Percentiles rank a stretch among this genome's conserved stretches.
Conservation (phyloP, 2,113 vertebrate genomes). For the Sylvia atricapilla region DNA sequence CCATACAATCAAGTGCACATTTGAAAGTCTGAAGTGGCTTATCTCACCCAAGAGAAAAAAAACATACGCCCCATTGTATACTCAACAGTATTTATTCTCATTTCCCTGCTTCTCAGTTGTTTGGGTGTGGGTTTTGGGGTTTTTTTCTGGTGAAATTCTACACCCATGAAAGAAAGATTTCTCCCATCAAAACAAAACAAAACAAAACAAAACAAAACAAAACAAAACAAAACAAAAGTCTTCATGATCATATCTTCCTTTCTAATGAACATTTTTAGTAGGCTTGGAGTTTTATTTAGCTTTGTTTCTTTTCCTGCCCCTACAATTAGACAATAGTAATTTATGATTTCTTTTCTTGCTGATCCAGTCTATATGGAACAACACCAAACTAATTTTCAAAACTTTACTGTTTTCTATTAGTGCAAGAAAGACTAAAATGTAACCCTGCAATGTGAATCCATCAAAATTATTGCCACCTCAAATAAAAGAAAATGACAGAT, state of each 20-base stretch:
- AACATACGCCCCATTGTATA: not conserved
- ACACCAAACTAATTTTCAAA: not conserved
- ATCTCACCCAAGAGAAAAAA: not conserved
- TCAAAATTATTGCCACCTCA: constrained; percentile 6
- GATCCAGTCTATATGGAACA: not conserved
- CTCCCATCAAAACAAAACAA: not conserved
- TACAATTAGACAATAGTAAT: not conserved
- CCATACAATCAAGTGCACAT: not conserved
- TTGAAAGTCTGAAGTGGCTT: not conserved
- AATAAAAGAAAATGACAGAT: constrained; percentile 29
- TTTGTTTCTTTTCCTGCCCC: not conserved
- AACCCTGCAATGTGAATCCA: constrained; percentile 6
- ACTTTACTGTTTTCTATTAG: not conserved
- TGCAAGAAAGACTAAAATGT: not conserved
- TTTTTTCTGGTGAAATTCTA: not conserved
- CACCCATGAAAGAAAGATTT: not conserved
- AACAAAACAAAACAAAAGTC: not conserved
- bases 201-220: not conserved
- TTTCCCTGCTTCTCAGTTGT: not conserved
- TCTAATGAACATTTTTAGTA: not conserved
- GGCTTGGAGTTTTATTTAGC: not conserved
- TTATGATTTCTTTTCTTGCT: not conserved
- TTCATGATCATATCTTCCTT: not conserved
- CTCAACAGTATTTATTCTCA: not conserved
- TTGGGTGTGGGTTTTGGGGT: not conserved